Base-by-base conservation (phyloP, 2,888 invertebrate genomes). In the Pilophorus perplexus region DNA sequence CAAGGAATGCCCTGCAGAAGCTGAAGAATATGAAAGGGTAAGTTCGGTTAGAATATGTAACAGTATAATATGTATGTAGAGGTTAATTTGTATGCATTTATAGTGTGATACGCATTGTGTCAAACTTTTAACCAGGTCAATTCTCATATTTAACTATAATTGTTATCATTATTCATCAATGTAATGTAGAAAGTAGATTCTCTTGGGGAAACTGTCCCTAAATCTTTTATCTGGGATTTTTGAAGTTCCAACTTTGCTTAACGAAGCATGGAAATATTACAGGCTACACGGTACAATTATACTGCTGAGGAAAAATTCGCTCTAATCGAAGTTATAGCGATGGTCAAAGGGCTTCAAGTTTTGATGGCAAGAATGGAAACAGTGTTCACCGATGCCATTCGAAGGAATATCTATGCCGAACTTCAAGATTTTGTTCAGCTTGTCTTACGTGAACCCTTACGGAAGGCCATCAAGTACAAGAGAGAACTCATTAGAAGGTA, bases 311-410 rank as follows among this genome's bases (percentile, higher is more conserved):
- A 99, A 79, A 99, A 99, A 76, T 93, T 94, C 79, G 97, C 97
- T 0, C 80, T 99, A 73, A 96, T 99, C 70, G 97, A 98, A 80
- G 93, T 97, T 16, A 96, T 99, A 72, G 96, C 97, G 0, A 98
- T 98, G 96, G 96, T 99, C 73, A 99, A 99, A 78, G 97, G 97
- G 0, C 82, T 99, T 2, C 98, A 99, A 78, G 93, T 93, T 22
- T 80, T 97, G 60, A 93, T 99, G 92, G 90, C 95, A 0, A 83
- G 95, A 40, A 97, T 98, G 88, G 98, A 99, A 80, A 92, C 94
- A 0, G 94, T 96, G n/a, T 88, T 94, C 73, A 89, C 90, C 65
- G 91, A 92, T 76, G 91, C 93, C 1, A 93, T 94, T 70, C 81
- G 91, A 23, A 82, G 95, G 44, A 90, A 93, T 75, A 93, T 99